Conservation (phyloP, 2,113 vertebrate species). For the Empidonax alnorum region DNA sequence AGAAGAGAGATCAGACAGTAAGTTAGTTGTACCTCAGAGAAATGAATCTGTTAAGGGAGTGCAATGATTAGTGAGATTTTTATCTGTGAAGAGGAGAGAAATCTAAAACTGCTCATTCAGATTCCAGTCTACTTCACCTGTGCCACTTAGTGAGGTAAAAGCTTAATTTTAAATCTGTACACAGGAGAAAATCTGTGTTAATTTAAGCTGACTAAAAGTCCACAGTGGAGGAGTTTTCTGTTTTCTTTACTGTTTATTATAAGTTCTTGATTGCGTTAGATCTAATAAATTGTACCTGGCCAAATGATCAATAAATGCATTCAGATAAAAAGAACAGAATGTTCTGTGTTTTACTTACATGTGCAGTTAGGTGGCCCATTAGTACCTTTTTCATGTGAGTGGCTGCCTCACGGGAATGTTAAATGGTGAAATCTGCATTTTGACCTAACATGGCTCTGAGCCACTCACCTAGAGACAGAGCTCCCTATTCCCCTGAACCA, state of each 20-base stretch:
- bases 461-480: neutral
- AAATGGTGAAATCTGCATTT: neutral
- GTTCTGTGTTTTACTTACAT: neutral
- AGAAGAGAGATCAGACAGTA: neutral
- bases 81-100: slow-evolving; percentile 8
- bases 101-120: slow-evolving; percentile 1
- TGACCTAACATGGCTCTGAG: neutral
- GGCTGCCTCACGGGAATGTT: neutral
- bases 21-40: slow-evolving; percentile 6
- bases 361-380: neutral
- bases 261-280: neutral
- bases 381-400: neutral
- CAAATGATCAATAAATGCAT: neutral
- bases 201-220: neutral
- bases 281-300: neutral
- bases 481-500: neutral
- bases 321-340: neutral
- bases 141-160: neutral
- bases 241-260: neutral
- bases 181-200: neutral
- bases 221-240: neutral
- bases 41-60: slow-evolving; percentile 24
- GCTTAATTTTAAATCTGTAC: neutral
- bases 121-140: slow-evolving; percentile 3
- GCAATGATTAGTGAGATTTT: slow-evolving; percentile 19